Evolutionary conservation across 2,797 vertebrate species (phyloP).

Genomic region (Morus bassanus): DNA sequence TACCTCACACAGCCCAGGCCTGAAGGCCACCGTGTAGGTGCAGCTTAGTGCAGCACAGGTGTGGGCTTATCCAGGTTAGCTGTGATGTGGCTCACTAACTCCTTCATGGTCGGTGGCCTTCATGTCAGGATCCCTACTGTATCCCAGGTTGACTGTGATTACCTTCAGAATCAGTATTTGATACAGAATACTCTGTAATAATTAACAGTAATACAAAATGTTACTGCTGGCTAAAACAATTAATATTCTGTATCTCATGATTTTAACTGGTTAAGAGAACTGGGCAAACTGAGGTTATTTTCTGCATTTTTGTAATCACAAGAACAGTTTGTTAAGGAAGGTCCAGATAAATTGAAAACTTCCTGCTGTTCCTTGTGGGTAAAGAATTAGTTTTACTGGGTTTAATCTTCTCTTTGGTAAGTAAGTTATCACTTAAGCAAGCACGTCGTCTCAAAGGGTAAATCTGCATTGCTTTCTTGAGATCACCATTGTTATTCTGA

Average conservation of each 20-base stretch:
- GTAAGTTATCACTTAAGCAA: background rate
- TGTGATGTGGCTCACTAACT: background rate
- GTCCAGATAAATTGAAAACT: background rate
- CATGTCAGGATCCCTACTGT: background rate
- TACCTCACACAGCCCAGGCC: rapidly evolving
- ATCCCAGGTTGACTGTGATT: background rate
- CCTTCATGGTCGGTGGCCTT: background rate
- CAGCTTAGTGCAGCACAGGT: rapidly evolving
- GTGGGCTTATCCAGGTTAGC: background rate
- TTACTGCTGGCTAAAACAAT: too few species aligned
- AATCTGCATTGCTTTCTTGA: background rate
- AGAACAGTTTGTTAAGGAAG: background rate
- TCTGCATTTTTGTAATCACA: background rate
- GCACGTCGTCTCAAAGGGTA: rapidly evolving
- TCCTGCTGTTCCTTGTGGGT: background rate
- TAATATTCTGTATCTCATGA: background rate
- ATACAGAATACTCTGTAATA: background rate
- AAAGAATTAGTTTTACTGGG: background rate
- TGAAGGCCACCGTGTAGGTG: rapidly evolving
- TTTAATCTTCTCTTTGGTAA: background rate
- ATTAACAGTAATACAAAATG: too few species aligned
- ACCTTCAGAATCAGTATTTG: background rate
- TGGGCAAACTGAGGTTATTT: background rate
- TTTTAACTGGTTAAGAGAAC: background rate
- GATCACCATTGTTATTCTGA: background rate